These are phyloP conservation scores for Malurus splendens DNA, from an alignment of 2,797 vertebrate species.

Conservation along the genomic window DNA sequence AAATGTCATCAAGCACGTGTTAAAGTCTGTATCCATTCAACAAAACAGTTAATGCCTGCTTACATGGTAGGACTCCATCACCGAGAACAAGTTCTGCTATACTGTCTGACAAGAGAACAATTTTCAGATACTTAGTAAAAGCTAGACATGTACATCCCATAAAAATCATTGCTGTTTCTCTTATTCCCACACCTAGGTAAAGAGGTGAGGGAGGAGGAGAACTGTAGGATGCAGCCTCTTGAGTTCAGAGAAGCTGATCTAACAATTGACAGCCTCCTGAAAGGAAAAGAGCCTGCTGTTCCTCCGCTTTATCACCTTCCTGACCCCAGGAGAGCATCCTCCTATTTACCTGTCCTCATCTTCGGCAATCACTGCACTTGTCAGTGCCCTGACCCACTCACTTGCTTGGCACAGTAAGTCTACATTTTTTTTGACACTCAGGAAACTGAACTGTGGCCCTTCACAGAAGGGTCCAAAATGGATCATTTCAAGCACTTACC, in stretches of 20 bases:
- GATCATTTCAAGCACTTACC: not conserved
- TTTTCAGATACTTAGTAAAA: not conserved
- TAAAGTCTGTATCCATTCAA: not conserved
- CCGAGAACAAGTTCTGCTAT: not conserved
- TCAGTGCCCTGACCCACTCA: not conserved
- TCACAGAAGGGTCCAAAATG: not conserved
- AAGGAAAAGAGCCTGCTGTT: not conserved
- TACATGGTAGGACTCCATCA: not conserved
- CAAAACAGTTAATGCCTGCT: not conserved
- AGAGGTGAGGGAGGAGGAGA: not conserved
- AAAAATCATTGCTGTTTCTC: not conserved
- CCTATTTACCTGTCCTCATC: not conserved
- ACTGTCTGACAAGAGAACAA: conserved; percentile 7
- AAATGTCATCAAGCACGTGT: not conserved
- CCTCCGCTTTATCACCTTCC: not conserved
- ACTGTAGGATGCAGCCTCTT: not conserved
- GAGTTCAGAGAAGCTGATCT: not conserved
- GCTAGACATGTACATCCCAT: not conserved
- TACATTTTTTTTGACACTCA: not conserved
- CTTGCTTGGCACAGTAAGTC: not conserved
- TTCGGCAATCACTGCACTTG: not conserved
- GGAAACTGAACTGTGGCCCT: not conserved
- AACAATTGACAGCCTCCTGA: not conserved
- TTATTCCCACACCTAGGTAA: not conserved
- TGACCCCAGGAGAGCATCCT: not conserved